Conservation (phyloP, 2,797 vertebrate species). For the Peromyscus nudipes region DNA sequence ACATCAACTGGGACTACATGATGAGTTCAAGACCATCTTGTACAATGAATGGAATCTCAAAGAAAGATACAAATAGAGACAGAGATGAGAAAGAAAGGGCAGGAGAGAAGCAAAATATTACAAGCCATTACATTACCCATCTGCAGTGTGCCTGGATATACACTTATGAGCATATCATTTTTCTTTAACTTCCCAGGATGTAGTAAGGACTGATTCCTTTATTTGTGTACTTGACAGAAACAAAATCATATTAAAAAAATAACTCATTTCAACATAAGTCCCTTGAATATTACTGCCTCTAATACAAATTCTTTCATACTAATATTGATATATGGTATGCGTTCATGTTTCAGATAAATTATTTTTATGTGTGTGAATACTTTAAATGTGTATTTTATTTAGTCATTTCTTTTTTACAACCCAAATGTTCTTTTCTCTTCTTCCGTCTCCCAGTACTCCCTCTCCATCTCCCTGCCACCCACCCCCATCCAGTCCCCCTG, state of each 20-base stretch:
- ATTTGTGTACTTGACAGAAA: not conserved
- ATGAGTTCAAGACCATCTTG: not conserved
- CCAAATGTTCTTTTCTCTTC: not conserved
- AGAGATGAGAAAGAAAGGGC: not conserved
- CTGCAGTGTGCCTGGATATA: not conserved
- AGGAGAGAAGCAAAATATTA: not conserved
- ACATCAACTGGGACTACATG: not conserved
- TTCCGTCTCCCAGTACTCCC: not conserved
- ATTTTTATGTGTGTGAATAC: not conserved
- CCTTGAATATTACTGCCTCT: not conserved
- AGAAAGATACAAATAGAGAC: not conserved
- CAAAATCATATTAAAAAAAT: not conserved
- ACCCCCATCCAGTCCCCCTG: not conserved
- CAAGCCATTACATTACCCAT: not conserved
- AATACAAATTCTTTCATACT: not conserved
- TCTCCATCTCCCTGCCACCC: not conserved
- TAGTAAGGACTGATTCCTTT: not conserved
- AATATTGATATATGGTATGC: not conserved
- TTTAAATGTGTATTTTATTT: not conserved
- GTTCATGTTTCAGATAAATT: not conserved
- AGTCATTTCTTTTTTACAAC: too few relatives aligned
- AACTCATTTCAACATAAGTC: not conserved
- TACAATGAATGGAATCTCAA: not conserved
- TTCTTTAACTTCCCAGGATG: not conserved
- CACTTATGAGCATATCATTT: not conserved